A percentile compares a stretch with the other conserved stretches of the same genome.
phyloP scores from a whole-genome alignment of 2,113 vertebrate genomes.

The Sakesphorus luctuosus region DNA sequence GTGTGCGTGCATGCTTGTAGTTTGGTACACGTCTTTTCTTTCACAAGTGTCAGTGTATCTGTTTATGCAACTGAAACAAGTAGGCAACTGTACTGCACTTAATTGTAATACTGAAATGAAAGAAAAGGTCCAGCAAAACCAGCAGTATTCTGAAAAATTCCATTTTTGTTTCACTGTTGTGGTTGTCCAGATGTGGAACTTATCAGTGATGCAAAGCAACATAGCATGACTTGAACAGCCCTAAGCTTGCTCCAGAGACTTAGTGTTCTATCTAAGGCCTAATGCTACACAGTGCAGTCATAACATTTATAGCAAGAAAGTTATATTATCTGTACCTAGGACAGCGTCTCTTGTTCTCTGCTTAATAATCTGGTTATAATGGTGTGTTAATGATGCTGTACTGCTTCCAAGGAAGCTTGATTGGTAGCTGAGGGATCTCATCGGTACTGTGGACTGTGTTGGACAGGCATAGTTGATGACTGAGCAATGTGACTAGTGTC shows the following conservation, averaged over 20 bases:
- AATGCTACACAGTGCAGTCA: background rate
- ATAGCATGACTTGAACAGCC: background rate
- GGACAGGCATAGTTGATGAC: background rate
- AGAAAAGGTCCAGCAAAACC: background rate
- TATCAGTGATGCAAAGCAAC: background rate
- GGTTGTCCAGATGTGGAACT: background rate
- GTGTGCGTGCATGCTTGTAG: fast-evolving
- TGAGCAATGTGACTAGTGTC: background rate
- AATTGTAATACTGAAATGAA: background rate
- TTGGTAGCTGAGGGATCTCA: background rate
- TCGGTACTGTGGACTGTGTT: background rate
- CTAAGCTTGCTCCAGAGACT: background rate
- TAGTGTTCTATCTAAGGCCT: background rate
- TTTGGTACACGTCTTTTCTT: background rate
- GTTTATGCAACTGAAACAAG: background rate
- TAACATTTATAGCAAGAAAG: background rate
- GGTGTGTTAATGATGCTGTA: background rate
- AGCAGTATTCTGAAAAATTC: background rate
- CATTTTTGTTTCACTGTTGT: background rate
- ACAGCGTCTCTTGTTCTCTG: background rate
- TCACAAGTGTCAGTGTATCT: background rate
- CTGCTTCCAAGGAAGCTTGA: background rate
- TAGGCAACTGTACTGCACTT: background rate
- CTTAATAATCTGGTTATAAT: background rate
- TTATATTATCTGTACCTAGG: background rate